A percentile compares a stretch with the other conserved stretches of the same genome.
These are phyloP conservation scores for Benthosema pterotum DNA, from an alignment of 2,797 vertebrate species.

Conservation along the genomic window DNA sequence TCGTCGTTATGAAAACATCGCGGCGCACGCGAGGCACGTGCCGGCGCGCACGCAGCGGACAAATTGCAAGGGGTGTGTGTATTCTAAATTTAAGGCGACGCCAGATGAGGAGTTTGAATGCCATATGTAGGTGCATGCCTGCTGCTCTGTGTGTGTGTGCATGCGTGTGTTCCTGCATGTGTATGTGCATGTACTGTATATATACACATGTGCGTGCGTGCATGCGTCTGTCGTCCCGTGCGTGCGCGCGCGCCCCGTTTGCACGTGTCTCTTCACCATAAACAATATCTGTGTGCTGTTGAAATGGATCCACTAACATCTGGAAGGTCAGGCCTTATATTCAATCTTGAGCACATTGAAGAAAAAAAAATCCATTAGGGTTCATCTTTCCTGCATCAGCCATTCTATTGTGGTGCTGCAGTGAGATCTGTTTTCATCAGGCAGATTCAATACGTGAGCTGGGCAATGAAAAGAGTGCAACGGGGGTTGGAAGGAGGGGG, in stretches of 20 bases:
- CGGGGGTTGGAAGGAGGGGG: slow-evolving; percentile 63
- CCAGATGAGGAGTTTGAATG: too few relatives aligned
- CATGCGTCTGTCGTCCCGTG: slow-evolving; percentile 24
- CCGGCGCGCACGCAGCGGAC: too few relatives aligned
- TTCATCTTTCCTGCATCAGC: slow-evolving; percentile 86
- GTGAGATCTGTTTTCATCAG: slow-evolving; percentile 88
- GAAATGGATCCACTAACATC: slow-evolving; percentile 84
- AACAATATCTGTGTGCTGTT: slow-evolving; percentile 78
- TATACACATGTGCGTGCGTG: slow-evolving; percentile 18
- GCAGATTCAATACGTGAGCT: slow-evolving; percentile 83
- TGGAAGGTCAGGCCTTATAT: slow-evolving; percentile 86
- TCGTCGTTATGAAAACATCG: slow-evolving; percentile 68
- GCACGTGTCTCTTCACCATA: slow-evolving; percentile 70
- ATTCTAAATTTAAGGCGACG: too few relatives aligned
- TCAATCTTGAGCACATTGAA: slow-evolving; percentile 82
- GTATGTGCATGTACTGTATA: neutral
- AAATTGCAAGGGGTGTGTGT: too few relatives aligned
- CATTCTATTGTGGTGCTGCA: slow-evolving; percentile 84
- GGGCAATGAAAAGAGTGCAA: slow-evolving; percentile 79
- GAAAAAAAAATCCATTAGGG: slow-evolving; percentile 85
- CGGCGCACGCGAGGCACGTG: slow-evolving; percentile 1
- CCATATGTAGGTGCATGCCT: too few relatives aligned
- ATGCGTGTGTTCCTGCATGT: too few relatives aligned
- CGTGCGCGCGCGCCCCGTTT: slow-evolving; percentile 35
- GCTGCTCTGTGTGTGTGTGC: too few relatives aligned